Percentiles rank a stretch among this genome's conserved stretches.
phyloP scores from a whole-genome alignment of 2,888 invertebrate species.

The Lordiphosa fenestrarum region DNA sequence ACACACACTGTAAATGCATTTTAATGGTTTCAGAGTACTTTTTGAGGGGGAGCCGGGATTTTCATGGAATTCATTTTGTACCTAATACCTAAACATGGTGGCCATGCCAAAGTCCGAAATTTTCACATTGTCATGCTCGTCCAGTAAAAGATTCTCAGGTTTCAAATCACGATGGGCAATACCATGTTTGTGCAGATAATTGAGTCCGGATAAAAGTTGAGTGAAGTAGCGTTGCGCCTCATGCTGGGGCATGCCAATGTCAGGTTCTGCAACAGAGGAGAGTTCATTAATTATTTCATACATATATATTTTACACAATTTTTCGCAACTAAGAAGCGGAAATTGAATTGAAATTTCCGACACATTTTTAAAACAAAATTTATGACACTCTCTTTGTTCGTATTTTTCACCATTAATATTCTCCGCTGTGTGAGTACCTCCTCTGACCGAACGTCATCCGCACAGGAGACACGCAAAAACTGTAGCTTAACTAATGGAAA shows the following conservation, averaged over 20 bases:
- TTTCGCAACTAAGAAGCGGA: neutral
- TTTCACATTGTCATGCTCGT: constrained; percentile 91
- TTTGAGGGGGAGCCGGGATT: neutral
- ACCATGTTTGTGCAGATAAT: constrained; percentile 93
- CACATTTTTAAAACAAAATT: constrained; percentile 13
- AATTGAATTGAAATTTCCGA: constrained; percentile 26
- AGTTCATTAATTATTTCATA: neutral
- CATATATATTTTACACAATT: neutral
- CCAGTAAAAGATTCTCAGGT: constrained; percentile 96
- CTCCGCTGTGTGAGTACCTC: neutral
- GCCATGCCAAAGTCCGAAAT: constrained; percentile 99
- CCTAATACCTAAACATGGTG: constrained; percentile 87
- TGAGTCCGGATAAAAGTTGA: constrained; percentile 92
- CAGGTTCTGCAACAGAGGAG: constrained; percentile 87
- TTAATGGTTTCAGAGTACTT: constrained; percentile 1
- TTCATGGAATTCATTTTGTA: constrained; percentile 55
- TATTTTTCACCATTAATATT: neutral
- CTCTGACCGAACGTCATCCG: constrained; percentile 1
- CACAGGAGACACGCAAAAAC: constrained; percentile 15
- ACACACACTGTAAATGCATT: neutral
- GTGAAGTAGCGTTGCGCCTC: constrained; percentile 93
- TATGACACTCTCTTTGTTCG: neutral
- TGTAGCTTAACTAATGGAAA: constrained; percentile 27
- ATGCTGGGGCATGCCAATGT: constrained; percentile 90
- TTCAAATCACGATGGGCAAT: constrained; percentile 97